Evolutionary conservation across 2,797 vertebrate species (phyloP).

Genomic region (Sebastes oblongus): DNA sequence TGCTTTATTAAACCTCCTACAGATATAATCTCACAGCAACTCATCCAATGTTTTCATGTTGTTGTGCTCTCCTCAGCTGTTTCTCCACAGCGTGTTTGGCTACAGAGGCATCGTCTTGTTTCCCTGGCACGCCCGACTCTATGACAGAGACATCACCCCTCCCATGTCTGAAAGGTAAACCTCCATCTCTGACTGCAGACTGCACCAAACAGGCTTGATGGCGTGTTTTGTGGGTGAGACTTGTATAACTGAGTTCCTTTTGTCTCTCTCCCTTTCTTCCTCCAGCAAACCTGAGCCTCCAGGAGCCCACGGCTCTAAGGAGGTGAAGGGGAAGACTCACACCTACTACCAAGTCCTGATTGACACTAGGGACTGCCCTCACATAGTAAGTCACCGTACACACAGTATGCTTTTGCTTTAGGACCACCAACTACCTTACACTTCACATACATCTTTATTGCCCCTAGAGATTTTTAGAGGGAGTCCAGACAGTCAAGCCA

Average conservation of each 20-base stretch:
- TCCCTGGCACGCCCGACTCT: constrained; percentile 96
- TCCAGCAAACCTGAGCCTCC: constrained; percentile 85
- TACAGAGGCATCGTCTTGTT: constrained; percentile 97
- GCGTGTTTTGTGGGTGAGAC: background rate
- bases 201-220: background rate
- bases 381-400: constrained; percentile 88
- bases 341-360: constrained; percentile 98
- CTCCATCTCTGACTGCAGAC: background rate
- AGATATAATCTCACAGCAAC: constrained; percentile 14
- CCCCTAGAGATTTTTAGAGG: background rate
- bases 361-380: constrained; percentile 96
- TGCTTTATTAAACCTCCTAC: constrained; percentile 13
- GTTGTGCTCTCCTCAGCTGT: constrained; percentile 83
- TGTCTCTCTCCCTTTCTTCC: background rate
- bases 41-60: constrained; percentile 29
- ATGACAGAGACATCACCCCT: constrained; percentile 94
- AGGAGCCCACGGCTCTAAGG: constrained; percentile 90
- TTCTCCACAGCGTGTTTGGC: constrained; percentile 97
- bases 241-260: background rate
- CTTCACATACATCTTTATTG: background rate
- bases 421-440: background rate
- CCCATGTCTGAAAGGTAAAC: constrained; percentile 88
- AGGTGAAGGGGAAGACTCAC: constrained; percentile 97
- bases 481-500: background rate
- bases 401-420: background rate